These are phyloP conservation scores for Eremophila alpestris DNA, from an alignment of 2,797 vertebrate genomes.

Conservation along the genomic window DNA sequence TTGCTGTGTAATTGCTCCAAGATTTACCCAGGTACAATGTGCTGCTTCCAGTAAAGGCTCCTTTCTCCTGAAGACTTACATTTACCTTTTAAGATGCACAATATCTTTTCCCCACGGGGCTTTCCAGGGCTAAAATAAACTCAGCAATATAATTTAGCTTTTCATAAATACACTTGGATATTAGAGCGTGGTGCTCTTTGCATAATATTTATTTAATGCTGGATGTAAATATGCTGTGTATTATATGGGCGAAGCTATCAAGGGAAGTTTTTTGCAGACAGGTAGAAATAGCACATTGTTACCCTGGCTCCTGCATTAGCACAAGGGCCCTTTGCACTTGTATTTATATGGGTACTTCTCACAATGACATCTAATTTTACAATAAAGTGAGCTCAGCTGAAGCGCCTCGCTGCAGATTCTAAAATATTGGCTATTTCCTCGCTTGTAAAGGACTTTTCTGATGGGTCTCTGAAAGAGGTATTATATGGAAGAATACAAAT, in stretches of 20 bases:
- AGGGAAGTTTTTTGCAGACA: slow-evolving; percentile 58
- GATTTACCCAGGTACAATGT: slow-evolving; percentile 77
- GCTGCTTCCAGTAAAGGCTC: slow-evolving; percentile 53
- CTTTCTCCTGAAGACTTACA: slow-evolving; percentile 72
- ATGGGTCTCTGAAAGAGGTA: slow-evolving; percentile 63
- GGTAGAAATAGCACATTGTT: slow-evolving; percentile 70
- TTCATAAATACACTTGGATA: slow-evolving; percentile 76
- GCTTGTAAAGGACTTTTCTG: slow-evolving; percentile 72
- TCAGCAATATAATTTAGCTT: slow-evolving; percentile 74
- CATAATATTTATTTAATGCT: slow-evolving; percentile 78
- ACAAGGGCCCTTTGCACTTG: slow-evolving; percentile 70
- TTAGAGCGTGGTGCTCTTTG: slow-evolving; percentile 58
- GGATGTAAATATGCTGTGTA: slow-evolving; percentile 66
- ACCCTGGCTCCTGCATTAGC: slow-evolving; percentile 67
- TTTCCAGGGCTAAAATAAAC: slow-evolving; percentile 76
- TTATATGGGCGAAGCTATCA: slow-evolving; percentile 64
- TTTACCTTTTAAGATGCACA: slow-evolving; percentile 76
- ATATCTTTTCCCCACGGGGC: slow-evolving; percentile 69
- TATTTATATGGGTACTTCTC: slow-evolving; percentile 76
- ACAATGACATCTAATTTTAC: slow-evolving; percentile 77
- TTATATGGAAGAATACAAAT: slow-evolving; percentile 70
- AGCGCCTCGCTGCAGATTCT: slow-evolving; percentile 66
- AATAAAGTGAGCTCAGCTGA: slow-evolving; percentile 73
- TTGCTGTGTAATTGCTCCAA: slow-evolving; percentile 79
- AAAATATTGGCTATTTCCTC: slow-evolving; percentile 77